Evolutionary conservation across 2,797 vertebrate species (phyloP).

Genomic region (Lithobates sylvaticus): DNA sequence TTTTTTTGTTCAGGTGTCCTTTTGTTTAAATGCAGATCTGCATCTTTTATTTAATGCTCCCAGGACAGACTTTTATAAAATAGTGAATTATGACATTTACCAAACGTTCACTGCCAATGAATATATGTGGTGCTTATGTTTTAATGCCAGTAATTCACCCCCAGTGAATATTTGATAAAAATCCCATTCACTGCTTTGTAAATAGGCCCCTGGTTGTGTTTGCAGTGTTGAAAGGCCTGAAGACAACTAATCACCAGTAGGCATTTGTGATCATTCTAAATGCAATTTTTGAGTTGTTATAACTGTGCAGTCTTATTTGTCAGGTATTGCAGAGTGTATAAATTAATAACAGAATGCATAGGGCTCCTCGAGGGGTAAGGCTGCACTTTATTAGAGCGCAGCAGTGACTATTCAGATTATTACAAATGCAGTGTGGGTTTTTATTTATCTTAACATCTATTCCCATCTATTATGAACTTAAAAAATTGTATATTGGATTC

Average conservation of each 20-base stretch:
- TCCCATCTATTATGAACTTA: too few relatives aligned
- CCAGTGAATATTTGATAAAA: neutral
- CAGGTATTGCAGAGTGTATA: too few relatives aligned
- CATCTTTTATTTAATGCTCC: neutral
- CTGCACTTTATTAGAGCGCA: neutral
- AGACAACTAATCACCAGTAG: too few relatives aligned
- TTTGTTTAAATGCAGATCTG: neutral
- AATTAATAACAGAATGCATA: too few relatives aligned
- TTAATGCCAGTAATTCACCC: neutral
- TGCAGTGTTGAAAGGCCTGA: too few relatives aligned
- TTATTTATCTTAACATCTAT: too few relatives aligned
- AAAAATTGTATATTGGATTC: too few relatives aligned
- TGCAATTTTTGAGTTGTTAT: neutral
- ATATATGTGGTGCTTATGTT: neutral
- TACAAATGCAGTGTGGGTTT: neutral
- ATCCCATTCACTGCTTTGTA: neutral
- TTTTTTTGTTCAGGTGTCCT: neutral
- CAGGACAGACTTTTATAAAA: neutral
- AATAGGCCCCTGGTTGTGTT: neutral
- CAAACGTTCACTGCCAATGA: neutral
- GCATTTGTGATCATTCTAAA: too few relatives aligned
- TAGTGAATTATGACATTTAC: neutral
- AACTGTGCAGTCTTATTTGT: neutral
- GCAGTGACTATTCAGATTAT: neutral
- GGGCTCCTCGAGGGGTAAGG: too few relatives aligned